Conservation (phyloP, 2,888 invertebrate species). For the Scaptomyza tumidula region DNA sequence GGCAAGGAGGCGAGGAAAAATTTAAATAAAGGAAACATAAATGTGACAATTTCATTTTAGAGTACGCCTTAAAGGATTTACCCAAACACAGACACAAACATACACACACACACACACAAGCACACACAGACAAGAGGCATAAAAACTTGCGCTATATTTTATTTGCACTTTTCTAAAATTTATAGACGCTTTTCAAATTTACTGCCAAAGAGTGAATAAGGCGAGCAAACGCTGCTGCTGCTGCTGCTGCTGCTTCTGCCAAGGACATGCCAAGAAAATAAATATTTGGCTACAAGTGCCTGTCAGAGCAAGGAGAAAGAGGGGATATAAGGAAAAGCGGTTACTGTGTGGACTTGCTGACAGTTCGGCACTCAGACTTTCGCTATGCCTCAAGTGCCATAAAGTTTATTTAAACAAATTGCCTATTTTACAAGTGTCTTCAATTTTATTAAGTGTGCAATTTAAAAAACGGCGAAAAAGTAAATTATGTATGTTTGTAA, state of each 20-base stretch:
- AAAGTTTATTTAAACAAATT: conserved; percentile 80
- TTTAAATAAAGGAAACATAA: conserved; percentile 78
- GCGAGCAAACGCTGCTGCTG: conserved; percentile 2
- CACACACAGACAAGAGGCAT: conserved; percentile 28
- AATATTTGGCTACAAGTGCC: conserved; percentile 72
- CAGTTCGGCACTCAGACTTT: conserved; percentile 21
- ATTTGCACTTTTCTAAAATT: conserved; percentile 78
- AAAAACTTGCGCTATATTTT: conserved; percentile 72
- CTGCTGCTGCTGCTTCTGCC: conserved; percentile 15
- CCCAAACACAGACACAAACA: conserved; percentile 3
- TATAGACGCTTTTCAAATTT: conserved; percentile 76
- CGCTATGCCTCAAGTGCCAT: conserved; percentile 64
- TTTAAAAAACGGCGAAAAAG: conserved; percentile 35
- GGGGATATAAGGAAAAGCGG: neutral
- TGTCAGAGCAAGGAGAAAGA: neutral
- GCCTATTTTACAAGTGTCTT: conserved; percentile 79
- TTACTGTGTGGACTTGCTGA: conserved; percentile 18
- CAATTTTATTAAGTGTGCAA: conserved; percentile 76
- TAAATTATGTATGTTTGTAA: conserved; percentile 38
- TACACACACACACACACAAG: conserved; percentile 3
- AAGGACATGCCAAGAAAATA: conserved; percentile 57
- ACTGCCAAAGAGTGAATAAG: conserved; percentile 51
- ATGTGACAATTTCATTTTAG: conserved; percentile 74
- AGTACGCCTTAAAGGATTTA: conserved; percentile 74
- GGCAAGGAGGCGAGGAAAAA: conserved; percentile 24